phyloP scores from a whole-genome alignment of 2,113 vertebrate species.

The Nannobrachium achirus region DNA sequence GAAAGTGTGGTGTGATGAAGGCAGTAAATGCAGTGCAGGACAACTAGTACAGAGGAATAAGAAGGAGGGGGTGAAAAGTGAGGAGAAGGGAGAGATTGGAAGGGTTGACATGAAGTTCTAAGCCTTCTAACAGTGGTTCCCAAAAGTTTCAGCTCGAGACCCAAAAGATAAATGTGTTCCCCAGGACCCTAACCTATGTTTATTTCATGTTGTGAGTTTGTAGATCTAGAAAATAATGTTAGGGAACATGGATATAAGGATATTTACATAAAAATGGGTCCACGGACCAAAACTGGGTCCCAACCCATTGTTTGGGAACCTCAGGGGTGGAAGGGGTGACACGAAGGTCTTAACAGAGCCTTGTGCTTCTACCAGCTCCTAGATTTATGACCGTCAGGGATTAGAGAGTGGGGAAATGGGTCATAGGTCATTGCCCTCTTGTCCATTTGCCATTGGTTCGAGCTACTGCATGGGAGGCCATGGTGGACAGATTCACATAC shows the following conservation, averaged over 20 bases:
- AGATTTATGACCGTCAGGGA: slow-evolving; percentile 48
- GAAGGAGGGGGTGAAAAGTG: background rate
- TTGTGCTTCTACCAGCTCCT: slow-evolving; percentile 29
- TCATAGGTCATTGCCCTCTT: slow-evolving; percentile 32
- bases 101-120: background rate
- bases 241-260: too few relatives aligned
- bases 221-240: too few relatives aligned
- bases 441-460: slow-evolving; percentile 13
- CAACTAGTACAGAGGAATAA: too few relatives aligned
- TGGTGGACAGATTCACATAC: slow-evolving; percentile 12
- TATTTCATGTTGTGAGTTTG: too few relatives aligned
- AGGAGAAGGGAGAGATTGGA: slow-evolving; percentile 1
- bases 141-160: too few relatives aligned
- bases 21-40: too few relatives aligned
- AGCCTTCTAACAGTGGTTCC: too few relatives aligned
- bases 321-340: background rate
- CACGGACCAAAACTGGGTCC: background rate
- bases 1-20: too few relatives aligned
- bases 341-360: slow-evolving; percentile 1
- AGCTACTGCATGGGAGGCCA: background rate
- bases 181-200: too few relatives aligned
- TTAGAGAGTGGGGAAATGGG: slow-evolving; percentile 26
- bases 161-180: too few relatives aligned
- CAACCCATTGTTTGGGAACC: background rate
- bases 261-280: too few relatives aligned